These are phyloP conservation scores for Ditylenchus weischeri DNA, from an alignment of 2,888 invertebrate species.

Conservation along the genomic window DNA sequence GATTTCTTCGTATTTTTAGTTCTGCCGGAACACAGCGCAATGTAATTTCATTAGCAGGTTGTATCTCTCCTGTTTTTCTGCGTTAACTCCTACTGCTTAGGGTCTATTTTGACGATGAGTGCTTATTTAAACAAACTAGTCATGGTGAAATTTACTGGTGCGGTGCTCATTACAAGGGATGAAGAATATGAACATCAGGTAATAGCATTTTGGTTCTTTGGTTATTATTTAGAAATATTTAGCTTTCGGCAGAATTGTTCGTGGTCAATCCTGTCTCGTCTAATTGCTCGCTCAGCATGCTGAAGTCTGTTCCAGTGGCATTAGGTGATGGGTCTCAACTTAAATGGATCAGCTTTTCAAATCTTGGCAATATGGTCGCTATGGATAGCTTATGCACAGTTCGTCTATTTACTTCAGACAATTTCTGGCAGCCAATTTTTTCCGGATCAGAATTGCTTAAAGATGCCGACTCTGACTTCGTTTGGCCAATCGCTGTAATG, in stretches of 20 bases:
- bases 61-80: background rate
- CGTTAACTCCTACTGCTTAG: background rate
- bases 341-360: constrained; percentile 44
- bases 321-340: constrained; percentile 26
- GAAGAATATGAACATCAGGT: constrained; percentile 35
- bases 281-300: background rate
- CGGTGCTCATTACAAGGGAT: constrained; percentile 18
- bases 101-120: constrained; percentile 25
- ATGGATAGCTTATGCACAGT: constrained; percentile 44
- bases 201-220: background rate
- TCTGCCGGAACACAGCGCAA: constrained; percentile 82
- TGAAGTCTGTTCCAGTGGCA: constrained; percentile 13
- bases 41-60: constrained; percentile 64
- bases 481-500: constrained; percentile 49
- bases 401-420: constrained; percentile 32
- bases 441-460: constrained; percentile 37
- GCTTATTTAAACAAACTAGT: constrained; percentile 19
- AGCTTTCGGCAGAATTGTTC: constrained; percentile 11
- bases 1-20: constrained; percentile 78
- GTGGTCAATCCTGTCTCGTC: constrained; percentile 6
- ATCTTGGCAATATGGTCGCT: constrained; percentile 40
- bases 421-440: constrained; percentile 53
- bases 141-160: constrained; percentile 22
- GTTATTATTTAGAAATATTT: constrained; percentile 4
- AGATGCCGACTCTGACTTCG: constrained; percentile 35